Evolutionary conservation across 2,797 vertebrate genomes (phyloP).

Genomic region (Diplodus puntazzo): DNA sequence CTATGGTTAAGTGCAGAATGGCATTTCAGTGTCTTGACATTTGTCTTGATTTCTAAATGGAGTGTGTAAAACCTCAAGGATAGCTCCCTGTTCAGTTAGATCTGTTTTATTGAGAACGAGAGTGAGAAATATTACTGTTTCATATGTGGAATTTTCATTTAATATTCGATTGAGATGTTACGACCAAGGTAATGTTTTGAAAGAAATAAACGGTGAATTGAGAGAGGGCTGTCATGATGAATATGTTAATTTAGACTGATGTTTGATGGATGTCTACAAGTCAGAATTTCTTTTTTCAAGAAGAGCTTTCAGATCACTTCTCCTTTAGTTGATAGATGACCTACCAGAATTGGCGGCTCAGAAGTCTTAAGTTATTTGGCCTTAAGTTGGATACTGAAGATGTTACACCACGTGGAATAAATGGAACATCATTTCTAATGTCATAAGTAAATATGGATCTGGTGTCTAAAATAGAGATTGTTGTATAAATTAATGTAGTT

Average conservation of each 20-base stretch:
- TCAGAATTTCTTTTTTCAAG: neutral
- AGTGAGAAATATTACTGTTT: conserved; percentile 5
- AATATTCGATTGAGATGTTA: neutral
- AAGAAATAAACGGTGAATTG: conserved; percentile 1
- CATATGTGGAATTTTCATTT: neutral
- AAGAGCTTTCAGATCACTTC: neutral
- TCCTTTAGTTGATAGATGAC: neutral
- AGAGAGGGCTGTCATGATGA: neutral
- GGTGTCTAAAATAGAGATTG: neutral
- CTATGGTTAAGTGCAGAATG: conserved; percentile 29
- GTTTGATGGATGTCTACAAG: neutral
- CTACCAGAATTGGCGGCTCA: neutral
- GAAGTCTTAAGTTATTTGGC: neutral
- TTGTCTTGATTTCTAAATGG: conserved; percentile 31
- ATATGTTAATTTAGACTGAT: conserved; percentile 1
- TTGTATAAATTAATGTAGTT: conserved; percentile 6
- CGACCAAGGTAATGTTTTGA: neutral
- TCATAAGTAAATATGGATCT: neutral
- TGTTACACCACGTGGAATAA: neutral
- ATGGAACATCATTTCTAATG: neutral
- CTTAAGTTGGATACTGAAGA: neutral
- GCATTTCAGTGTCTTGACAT: conserved; percentile 28
- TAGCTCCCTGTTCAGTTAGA: conserved; percentile 24
- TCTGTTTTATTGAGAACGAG: conserved; percentile 4
- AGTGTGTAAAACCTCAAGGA: conserved; percentile 49